Conservation (phyloP, 2,888 invertebrate species). For the Caenorhabditis becei region DNA sequence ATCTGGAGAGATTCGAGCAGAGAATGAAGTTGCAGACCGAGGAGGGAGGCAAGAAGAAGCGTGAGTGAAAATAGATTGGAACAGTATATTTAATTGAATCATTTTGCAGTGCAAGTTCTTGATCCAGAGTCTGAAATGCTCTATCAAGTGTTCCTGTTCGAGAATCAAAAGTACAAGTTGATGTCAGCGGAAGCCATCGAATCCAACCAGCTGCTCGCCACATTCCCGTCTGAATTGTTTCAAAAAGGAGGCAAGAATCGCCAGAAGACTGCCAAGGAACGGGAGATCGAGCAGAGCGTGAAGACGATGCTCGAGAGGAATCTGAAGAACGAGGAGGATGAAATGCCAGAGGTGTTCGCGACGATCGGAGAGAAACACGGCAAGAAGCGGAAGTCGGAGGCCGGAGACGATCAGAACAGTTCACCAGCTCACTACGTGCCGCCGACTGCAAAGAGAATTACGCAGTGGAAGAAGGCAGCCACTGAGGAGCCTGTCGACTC, state of each 20-base stretch:
- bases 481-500: neutral
- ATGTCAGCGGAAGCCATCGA: slow-evolving; percentile 39
- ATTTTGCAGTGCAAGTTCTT: slow-evolving; percentile 24
- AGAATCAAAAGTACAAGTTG: slow-evolving; percentile 22
- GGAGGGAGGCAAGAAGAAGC: neutral
- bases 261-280: slow-evolving; percentile 18
- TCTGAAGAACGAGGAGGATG: slow-evolving; percentile 10
- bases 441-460: slow-evolving; percentile 36
- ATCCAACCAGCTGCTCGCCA: slow-evolving; percentile 22
- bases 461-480: neutral
- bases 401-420: neutral
- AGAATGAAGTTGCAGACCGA: slow-evolving; percentile 7
- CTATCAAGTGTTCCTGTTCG: slow-evolving; percentile 45
- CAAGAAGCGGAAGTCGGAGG: slow-evolving; percentile 7
- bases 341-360: slow-evolving; percentile 11
- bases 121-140: slow-evolving; percentile 34
- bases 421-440: slow-evolving; percentile 21
- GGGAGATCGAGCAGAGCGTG: slow-evolving; percentile 37
- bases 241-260: neutral
- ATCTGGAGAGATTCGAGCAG: slow-evolving; percentile 28
- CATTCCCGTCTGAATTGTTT: neutral
- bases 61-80: neutral
- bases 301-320: slow-evolving; percentile 26
- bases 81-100: too few relatives aligned
- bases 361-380: neutral